These are phyloP conservation scores for Brachypteracias leptosomus DNA, from an alignment of 2,113 vertebrate species.

Conservation along the genomic window DNA sequence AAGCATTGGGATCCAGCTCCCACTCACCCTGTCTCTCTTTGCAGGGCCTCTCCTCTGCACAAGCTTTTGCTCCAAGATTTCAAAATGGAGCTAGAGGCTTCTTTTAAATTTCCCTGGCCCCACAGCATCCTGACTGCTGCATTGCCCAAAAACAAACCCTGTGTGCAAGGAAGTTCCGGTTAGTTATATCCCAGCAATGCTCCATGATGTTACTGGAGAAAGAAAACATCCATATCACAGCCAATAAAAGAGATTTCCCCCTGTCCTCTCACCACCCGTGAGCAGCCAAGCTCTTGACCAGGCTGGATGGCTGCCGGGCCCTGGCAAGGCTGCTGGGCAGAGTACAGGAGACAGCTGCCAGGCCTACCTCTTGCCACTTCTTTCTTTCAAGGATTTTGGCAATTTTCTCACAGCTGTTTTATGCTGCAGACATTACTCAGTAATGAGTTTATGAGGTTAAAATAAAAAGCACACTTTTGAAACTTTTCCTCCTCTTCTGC, in stretches of 20 bases:
- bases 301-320: neutral
- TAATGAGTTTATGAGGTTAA: slow-evolving; percentile 23
- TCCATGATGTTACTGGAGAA: neutral
- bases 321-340: slow-evolving; percentile 12
- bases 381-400: slow-evolving; percentile 48
- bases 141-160: neutral
- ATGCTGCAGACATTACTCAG: accelerated
- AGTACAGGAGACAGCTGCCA: slow-evolving; percentile 56
- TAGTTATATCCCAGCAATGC: neutral
- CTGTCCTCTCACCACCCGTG: neutral
- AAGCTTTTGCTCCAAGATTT: neutral
- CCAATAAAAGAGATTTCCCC: neutral
- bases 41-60: neutral
- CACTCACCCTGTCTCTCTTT: accelerated
- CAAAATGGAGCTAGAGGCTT: neutral
- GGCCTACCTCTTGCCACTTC: slow-evolving; percentile 24
- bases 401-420: slow-evolving; percentile 62
- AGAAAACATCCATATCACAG: neutral
- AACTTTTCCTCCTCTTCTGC: neutral
- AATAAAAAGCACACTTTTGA: neutral
- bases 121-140: accelerated
- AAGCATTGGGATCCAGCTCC: neutral
- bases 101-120: neutral
- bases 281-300: neutral
- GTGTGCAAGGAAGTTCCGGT: neutral